Base-by-base conservation (phyloP, 2,113 vertebrate genomes). In the Aspiorhynchus laticeps region DNA sequence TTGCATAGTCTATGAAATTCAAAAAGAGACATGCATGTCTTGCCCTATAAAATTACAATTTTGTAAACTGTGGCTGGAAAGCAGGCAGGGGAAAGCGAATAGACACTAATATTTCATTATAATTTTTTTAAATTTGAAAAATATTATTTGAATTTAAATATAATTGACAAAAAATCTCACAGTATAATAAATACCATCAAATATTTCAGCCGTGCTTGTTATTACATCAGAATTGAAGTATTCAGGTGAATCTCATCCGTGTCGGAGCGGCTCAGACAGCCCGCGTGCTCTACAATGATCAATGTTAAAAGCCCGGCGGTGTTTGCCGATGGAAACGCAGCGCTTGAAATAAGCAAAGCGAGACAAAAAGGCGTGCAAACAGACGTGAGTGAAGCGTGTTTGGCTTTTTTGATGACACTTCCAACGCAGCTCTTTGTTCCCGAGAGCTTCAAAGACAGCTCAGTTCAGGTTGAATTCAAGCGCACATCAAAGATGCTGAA, bases 401-500 rank as follows among this genome's bases (percentile, higher is more conserved):
- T 92, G 92, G 94, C 33, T 84, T 88, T 80, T 94, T 94, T 93
- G 95, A 96, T 95, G 95, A 96, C 95, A 94, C 96, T 94, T 95
- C 93, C 94, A 96, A 94, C 91, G 92, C 93, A 93, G 95, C 93
- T 92, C 95, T 97, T 96, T 97, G 95, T 96, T 95, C 95, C 93
- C 26, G 89, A 89, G 90, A 86, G 94, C 95, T 93, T 97, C 96
- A 96, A 97, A 96, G 95, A 93, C 92, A 91, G 89, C 92, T 93
- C 93, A 87, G 96, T 96, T 97, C 94, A 93, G 95, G 95, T 95
- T 97, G 96, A 96, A 92, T 92, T 95, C 92, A 95, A 94, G 92
- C 0, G 74, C 92, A 95, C 96, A 95, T 96, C 95, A 96, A 96
- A 95, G 95, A 95, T 96, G 93, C 94, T 94, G 93, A 90, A 84